Conservation (phyloP, 2,113 vertebrate genomes). For the Muntiacus reevesi region DNA sequence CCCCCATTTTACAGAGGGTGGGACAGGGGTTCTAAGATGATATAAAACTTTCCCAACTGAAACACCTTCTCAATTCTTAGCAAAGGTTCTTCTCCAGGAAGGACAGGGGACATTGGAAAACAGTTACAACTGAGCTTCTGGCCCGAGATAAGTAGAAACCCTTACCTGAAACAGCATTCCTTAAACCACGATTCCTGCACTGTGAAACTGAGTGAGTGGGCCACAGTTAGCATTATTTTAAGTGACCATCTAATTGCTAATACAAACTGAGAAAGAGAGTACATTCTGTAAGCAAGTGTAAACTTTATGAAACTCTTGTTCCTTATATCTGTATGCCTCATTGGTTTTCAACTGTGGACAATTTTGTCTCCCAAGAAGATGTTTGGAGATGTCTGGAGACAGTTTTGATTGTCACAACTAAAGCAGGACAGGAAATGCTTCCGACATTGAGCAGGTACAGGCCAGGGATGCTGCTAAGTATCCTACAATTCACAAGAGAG, state of each 20-base stretch:
- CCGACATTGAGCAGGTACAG: not conserved
- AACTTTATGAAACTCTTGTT: not conserved
- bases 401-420: not conserved
- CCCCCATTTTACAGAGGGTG: not conserved
- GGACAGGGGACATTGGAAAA: not conserved
- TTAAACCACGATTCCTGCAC: accelerated
- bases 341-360: not conserved
- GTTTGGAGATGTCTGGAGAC: not conserved
- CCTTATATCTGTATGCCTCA: not conserved
- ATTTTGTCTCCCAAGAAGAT: not conserved
- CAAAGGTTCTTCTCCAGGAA: not conserved
- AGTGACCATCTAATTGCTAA: not conserved
- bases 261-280: not conserved
- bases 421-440: not conserved
- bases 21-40: not conserved
- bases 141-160: not conserved
- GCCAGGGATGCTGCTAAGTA: not conserved
- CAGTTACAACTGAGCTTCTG: not conserved
- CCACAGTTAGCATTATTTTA: not conserved
- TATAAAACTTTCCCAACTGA: not conserved
- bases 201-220: not conserved
- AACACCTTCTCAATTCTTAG: not conserved
- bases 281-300: not conserved
- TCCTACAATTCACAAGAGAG: not conserved
- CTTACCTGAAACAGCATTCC: not conserved